Percentiles rank a stretch among this genome's conserved stretches.
phyloP scores from a whole-genome alignment of 2,113 vertebrate species.

The Oreochromis niloticus region DNA sequence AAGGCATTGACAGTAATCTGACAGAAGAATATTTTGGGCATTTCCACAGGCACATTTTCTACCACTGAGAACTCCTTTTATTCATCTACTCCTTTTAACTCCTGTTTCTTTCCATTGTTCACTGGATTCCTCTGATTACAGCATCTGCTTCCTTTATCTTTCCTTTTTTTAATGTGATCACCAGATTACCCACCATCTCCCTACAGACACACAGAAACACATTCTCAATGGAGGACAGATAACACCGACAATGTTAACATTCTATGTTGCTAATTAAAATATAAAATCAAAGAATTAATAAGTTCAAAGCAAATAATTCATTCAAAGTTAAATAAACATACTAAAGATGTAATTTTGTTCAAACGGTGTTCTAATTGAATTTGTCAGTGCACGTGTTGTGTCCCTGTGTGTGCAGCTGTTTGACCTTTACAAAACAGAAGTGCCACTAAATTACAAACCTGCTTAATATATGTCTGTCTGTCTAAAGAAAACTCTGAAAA shows the following conservation, averaged over 20 bases:
- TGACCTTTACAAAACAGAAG: background rate
- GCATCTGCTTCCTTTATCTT: background rate
- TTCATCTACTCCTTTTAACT: background rate
- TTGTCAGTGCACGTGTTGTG: accelerated
- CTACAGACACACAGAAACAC: background rate
- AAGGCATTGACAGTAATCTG: slow-evolving; percentile 28
- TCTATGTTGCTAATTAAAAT: background rate
- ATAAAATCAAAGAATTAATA: background rate
- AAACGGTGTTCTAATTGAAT: too few relatives aligned
- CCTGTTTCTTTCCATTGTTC: background rate
- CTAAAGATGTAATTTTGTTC: background rate
- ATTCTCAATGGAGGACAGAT: accelerated
- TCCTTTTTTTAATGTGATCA: background rate
- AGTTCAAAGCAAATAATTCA: background rate
- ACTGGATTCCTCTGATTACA: background rate
- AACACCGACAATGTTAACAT: background rate
- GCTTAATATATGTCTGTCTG: background rate
- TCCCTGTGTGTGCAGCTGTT: background rate
- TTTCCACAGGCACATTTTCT: background rate
- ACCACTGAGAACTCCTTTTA: background rate
- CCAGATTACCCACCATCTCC: background rate
- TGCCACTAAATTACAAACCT: background rate
- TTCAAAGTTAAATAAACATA: background rate
- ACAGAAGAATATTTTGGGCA: slow-evolving; percentile 20
- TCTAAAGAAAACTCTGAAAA: background rate